Conservation (phyloP, 2,113 vertebrate genomes). For the Corythornis madagascariensis region DNA sequence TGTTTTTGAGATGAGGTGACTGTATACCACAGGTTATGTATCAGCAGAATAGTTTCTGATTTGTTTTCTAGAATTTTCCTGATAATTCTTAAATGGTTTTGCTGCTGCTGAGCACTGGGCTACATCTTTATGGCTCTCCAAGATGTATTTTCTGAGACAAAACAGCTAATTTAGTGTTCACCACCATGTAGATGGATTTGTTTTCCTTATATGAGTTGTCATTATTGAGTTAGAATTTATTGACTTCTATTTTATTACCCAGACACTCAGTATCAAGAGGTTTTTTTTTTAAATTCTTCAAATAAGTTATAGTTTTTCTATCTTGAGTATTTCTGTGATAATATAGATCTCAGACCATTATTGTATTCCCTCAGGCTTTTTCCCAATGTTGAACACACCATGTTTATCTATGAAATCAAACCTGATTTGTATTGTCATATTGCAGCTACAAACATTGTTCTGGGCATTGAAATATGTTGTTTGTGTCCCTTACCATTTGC, state of each 20-base stretch:
- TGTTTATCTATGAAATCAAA: not conserved
- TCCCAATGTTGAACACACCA: not conserved
- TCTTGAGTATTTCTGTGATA: not conserved
- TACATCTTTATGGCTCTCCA: not conserved
- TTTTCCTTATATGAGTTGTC: not conserved
- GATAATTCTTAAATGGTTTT: not conserved
- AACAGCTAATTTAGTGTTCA: not conserved
- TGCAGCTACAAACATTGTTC: not conserved
- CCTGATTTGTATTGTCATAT: not conserved
- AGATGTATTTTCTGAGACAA: not conserved
- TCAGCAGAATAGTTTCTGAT: not conserved
- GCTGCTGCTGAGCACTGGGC: not conserved
- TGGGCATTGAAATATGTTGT: not conserved
- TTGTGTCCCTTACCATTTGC: not conserved
- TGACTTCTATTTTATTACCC: not conserved
- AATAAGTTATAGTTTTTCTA: not conserved
- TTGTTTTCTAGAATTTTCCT: not conserved
- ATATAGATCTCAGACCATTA: not conserved
- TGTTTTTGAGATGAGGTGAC: not conserved
- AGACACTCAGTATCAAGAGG: not conserved
- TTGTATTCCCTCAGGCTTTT: not conserved
- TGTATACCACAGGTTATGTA: not conserved
- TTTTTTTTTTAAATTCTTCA: not conserved
- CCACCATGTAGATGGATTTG: not conserved
- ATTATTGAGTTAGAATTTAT: not conserved